Evolutionary conservation across 2,113 vertebrate genomes (phyloP), one percentile per base, ranked within the genome.

Genomic region (Vidua chalybeata): DNA sequence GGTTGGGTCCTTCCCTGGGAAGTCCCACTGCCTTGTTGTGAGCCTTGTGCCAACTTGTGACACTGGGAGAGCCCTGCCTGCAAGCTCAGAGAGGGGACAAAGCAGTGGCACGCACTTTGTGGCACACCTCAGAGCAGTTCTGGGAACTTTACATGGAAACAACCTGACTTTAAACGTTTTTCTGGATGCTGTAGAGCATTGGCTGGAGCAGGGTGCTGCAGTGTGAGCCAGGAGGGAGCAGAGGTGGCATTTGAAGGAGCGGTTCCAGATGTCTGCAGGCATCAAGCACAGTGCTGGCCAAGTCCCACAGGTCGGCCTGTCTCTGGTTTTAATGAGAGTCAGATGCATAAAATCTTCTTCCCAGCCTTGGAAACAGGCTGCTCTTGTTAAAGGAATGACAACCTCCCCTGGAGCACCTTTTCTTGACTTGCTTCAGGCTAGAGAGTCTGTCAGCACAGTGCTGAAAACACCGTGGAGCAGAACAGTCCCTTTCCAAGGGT

Each of bases 91-190:
- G 46, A 62, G 19, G 35, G 73, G 24, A 55, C 18, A 24, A 35
- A 63, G 14, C 2, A 18, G 17, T 66, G 66, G 30, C 28, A 45
- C 0, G 0, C 27, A 17, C 2, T 20, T 68, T 6, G 6, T 1
- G 5, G 31, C 62, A 41, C 69, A 26, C 2, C 27, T 75, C 35
- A n/a, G n/a, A 74, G 61, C 55, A 15, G 27, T 55, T 49, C n/a
- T 35, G 59, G 59, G 39, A 41, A n/a, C 45, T 79, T 73, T 31
- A 63, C 6, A 5, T 9, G 26, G 74, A 51, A 87, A 69, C 11
- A 86, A 26, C 5, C 7, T 1, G 6, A 35, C 21, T 69, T 43
- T 4, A 77, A 49, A 21, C 0, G 11, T 61, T 62, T 74, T 89
- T 39, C 45, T 37, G 41, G 6, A 15, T 17, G 13, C 18, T 31